phyloP scores from a whole-genome alignment of 2,113 vertebrate species.

The Psephotus haematonotus region DNA sequence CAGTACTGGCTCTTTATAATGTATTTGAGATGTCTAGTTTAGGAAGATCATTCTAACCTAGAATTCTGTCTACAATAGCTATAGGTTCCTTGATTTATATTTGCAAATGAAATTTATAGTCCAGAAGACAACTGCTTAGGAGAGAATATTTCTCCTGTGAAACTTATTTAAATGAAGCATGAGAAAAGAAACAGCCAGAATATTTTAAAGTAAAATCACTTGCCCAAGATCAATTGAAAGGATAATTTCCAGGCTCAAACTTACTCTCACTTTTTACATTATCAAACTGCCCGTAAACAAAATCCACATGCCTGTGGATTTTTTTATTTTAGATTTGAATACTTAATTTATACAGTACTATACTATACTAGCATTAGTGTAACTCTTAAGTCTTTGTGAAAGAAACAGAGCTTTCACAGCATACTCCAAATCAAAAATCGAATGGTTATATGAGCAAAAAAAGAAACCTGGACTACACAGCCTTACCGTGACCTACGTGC shows the following conservation, averaged over 20 bases:
- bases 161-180: neutral
- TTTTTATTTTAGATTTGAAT: neutral
- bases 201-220: neutral
- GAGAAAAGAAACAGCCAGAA: neutral
- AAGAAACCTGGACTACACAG: neutral
- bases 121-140: neutral
- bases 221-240: neutral
- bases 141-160: neutral
- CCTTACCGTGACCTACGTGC: neutral
- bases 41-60: neutral
- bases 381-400: neutral
- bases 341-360: neutral
- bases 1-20: neutral
- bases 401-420: neutral
- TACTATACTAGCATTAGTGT: neutral
- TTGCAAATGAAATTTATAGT: neutral
- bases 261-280: neutral
- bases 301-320: neutral
- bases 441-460: accelerated
- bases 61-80: neutral
- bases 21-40: neutral
- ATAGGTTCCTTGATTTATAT: neutral
- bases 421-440: neutral
- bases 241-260: neutral
- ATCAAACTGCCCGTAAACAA: neutral